Conservation (phyloP, 2,113 vertebrate species). For the Podiceps cristatus region DNA sequence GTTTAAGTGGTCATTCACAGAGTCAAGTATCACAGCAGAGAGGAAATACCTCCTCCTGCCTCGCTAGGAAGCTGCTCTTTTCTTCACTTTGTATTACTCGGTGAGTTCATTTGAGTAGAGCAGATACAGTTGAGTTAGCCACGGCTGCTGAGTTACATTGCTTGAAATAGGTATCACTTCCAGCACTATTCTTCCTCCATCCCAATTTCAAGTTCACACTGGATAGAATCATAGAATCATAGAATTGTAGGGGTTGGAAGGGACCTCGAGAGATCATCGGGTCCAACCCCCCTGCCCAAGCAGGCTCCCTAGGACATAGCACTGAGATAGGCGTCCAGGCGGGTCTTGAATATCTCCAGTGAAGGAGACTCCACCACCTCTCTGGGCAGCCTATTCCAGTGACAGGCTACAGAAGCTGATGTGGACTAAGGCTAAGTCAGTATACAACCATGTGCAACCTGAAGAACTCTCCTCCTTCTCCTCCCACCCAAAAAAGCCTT, state of each 20-base stretch:
- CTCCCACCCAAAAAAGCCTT: background rate
- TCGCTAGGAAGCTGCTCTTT: background rate
- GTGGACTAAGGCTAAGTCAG: no score
- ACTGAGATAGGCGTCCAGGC: no score
- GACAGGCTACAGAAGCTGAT: background rate
- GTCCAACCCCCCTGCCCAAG: no score
- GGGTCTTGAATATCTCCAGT: no score
- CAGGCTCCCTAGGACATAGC: no score
- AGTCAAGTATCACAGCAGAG: slow-evolving; percentile 48
- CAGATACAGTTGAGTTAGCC: slow-evolving; percentile 72
- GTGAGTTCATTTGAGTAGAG: slow-evolving; percentile 60
- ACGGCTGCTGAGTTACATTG: background rate
- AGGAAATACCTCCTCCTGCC: background rate
- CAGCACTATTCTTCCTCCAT: no score
- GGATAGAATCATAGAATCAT: no score
- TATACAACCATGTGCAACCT: background rate
- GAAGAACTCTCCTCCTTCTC: background rate
- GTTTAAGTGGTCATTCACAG: slow-evolving; percentile 2
- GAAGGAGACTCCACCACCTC: no score
- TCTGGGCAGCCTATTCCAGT: no score
- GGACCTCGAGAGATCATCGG: no score
- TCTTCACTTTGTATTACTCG: slow-evolving; percentile 12
- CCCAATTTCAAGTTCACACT: background rate
- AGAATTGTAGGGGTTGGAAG: no score
- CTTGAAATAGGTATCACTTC: background rate